Percentiles rank a stretch among this genome's conserved stretches.
phyloP scores from a whole-genome alignment of 2,113 vertebrate genomes.

The Anoura caudifer region DNA sequence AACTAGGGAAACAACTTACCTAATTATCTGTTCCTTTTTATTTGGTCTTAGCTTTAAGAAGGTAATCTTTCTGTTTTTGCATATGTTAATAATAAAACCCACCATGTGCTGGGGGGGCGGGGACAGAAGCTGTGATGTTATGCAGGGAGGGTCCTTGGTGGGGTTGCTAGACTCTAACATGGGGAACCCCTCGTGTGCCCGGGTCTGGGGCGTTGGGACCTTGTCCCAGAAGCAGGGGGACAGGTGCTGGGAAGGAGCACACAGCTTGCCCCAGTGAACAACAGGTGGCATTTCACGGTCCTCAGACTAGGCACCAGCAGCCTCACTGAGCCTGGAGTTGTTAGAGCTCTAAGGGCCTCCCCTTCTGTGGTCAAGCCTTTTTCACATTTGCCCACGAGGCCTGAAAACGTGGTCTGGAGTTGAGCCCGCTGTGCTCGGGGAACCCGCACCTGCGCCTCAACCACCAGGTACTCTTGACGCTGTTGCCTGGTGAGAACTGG shows the following conservation, averaged over 20 bases:
- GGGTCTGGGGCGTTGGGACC: not conserved
- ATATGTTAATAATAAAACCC: not conserved
- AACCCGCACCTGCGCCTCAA: too few species aligned
- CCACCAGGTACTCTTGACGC: not conserved
- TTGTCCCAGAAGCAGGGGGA: not conserved
- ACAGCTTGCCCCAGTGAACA: not conserved
- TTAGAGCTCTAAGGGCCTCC: rapidly evolving
- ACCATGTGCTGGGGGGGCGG: not conserved
- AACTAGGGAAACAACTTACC: not conserved
- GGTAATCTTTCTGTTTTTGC: not conserved
- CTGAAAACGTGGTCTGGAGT: too few species aligned
- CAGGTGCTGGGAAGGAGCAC: not conserved
- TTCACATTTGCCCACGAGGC: not conserved
- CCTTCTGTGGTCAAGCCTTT: not conserved
- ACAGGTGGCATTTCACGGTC: not conserved
- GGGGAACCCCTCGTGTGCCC: not conserved
- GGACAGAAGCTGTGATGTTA: not conserved
- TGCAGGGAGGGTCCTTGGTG: not conserved
- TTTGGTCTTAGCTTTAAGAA: not conserved
- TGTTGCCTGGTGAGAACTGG: not conserved
- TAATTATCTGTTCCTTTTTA: not conserved
- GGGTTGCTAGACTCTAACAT: not conserved
- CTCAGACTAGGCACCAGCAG: not conserved
- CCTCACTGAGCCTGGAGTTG: not conserved
- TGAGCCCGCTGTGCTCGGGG: not conserved